Base-by-base conservation (phyloP, 1,140 invertebrate species). In the Danaus plexippus region DNA sequence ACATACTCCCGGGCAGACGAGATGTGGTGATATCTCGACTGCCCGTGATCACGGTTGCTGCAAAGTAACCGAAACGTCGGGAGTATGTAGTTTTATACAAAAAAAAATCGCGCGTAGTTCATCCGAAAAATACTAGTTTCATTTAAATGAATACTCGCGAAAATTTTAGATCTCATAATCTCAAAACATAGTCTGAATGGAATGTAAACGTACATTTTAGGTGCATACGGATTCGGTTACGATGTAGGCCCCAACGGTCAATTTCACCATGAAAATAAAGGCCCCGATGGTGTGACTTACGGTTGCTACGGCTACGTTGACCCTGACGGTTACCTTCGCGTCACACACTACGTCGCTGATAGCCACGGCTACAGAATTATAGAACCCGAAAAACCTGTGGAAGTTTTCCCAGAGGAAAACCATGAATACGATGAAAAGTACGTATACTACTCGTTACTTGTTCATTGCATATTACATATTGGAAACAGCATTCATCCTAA, bases 261-360 rank as follows among this genome's bases (percentile, higher is more conserved):
- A 72, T 94, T 94, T 72, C 92, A 94, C 69, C 92, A 95, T 64
- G 93, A 95, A 84, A 90, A 88, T 43, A 89, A 90, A 52, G 92
- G 91, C 10, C 89, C 91, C 0, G 92, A 94, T 67, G 91, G 92
- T 9, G 90, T 94, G 11, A 93, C 93, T 0, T 94, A 94, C 61
- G 93, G 93, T 61, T 94, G 93, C 77, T 94, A 94, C 60, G 93
- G 93, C 43, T 92, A 92, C 69, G 88, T 94, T 11, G 92, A 94
- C 73, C 90, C 92, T 1, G 89, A 91, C 47, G 89, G 91, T 13
- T 88, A 90, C 60, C 77, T 92, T 3, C 87, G 90, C 44, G 91
- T 90, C 40, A 93, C 92, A 22, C 92, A 93, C 77, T 95, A 94
- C 66, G 86, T 95, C 1, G 92, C 93, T 52, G 93, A 95, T 78